Conservation (phyloP, 1,140 invertebrate species). For the Chrysomallon squamiferum region DNA sequence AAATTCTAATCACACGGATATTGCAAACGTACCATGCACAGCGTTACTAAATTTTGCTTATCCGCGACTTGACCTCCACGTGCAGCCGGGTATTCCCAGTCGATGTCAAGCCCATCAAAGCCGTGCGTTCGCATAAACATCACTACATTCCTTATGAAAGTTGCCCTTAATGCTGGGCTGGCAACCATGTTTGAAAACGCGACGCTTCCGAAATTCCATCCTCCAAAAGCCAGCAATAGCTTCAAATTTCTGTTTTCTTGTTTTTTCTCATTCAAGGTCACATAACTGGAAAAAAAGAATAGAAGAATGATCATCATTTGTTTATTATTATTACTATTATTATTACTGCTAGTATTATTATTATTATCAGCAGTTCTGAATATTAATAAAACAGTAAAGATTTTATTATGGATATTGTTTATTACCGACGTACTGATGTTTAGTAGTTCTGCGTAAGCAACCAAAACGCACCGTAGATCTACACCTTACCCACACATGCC, state of each 20-base stretch:
- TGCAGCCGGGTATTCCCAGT: conserved; percentile 57
- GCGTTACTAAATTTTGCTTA: conserved; percentile 15
- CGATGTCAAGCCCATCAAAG: conserved; percentile 41
- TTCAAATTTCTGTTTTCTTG: conserved; percentile 92
- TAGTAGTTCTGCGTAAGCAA: too few relatives aligned
- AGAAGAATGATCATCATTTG: too few relatives aligned
- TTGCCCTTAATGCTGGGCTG: conserved; percentile 25
- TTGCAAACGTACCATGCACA: conserved; percentile 23
- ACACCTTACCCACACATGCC: too few relatives aligned
- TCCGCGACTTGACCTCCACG: conserved; percentile 16
- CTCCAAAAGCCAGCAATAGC: conserved; percentile 91
- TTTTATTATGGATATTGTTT: too few relatives aligned
- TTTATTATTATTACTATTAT: too few relatives aligned
- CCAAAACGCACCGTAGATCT: too few relatives aligned
- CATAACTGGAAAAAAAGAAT: conserved; percentile 26
- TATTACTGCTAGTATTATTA: too few relatives aligned
- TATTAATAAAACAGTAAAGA: too few relatives aligned
- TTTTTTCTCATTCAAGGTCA: conserved; percentile 67
- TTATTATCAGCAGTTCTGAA: too few relatives aligned
- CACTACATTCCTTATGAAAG: conserved; percentile 67
- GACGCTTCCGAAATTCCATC: conserved; percentile 94
- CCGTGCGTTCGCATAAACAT: conserved; percentile 76
- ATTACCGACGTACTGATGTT: too few relatives aligned
- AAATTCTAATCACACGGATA: too few relatives aligned
- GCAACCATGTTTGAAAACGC: conserved; percentile 65